Conservation (phyloP, 2,113 vertebrate species). For the Pipa parva region DNA sequence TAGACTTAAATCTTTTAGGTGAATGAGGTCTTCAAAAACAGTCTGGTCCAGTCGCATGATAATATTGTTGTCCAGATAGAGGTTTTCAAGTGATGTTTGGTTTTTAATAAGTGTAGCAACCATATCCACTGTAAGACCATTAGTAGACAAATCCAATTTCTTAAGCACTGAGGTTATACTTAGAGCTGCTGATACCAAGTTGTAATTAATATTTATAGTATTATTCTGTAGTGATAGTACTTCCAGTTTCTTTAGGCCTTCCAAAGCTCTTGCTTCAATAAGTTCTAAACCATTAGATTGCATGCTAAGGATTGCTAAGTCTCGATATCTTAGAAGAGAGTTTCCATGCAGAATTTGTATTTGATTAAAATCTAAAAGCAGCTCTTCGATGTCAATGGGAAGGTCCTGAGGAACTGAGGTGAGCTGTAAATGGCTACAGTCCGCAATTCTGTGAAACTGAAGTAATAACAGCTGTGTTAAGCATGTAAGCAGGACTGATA, state of each 20-base stretch:
- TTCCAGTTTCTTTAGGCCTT: conserved; percentile 55
- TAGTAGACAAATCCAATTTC: conserved; percentile 78
- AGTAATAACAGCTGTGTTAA: conserved; percentile 39
- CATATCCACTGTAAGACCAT: conserved; percentile 78
- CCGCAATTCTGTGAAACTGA: conserved; percentile 62
- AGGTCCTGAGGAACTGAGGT: conserved; percentile 64
- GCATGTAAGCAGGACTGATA: neutral
- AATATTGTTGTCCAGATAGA: conserved; percentile 78
- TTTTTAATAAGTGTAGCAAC: conserved; percentile 66
- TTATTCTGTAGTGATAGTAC: conserved; percentile 77
- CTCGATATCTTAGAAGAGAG: conserved; percentile 64
- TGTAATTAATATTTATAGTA: conserved; percentile 62
- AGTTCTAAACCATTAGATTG: conserved; percentile 64
- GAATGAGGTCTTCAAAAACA: conserved; percentile 65
- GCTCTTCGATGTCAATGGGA: conserved; percentile 53
- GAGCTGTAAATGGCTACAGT: conserved; percentile 66
- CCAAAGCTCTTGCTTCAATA: conserved; percentile 61
- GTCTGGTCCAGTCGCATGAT: conserved; percentile 77
- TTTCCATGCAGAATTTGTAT: conserved; percentile 65
- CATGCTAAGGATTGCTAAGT: conserved; percentile 72
- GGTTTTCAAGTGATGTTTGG: conserved; percentile 73
- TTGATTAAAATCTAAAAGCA: conserved; percentile 78
- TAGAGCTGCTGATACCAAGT: conserved; percentile 65
- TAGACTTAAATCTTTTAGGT: conserved; percentile 77
- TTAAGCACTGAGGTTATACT: conserved; percentile 57